Evolutionary conservation across 37 sponge, comb jelly and placozoan genomes (phyloP).

Genomic region (Oscarella lobularis): DNA sequence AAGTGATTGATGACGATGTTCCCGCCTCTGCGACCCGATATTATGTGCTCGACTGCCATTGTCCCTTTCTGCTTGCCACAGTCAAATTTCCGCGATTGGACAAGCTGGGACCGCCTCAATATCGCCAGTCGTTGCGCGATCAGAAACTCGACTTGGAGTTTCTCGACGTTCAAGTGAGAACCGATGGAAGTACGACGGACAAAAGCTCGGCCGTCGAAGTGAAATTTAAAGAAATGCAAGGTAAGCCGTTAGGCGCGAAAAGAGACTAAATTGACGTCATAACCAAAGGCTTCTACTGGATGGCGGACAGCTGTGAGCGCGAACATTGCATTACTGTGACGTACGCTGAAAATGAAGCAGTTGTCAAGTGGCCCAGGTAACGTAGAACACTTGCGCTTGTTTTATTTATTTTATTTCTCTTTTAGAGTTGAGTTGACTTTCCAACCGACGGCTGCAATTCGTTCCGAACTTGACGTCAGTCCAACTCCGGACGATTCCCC

Average conservation of each 20-base stretch:
- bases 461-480: neutral
- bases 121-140: neutral
- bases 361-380: too few relatives aligned
- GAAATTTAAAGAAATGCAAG: neutral
- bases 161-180: neutral
- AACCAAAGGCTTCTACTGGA: too few relatives aligned
- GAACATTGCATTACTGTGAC: too few relatives aligned
- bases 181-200: neutral
- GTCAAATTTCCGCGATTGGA: neutral
- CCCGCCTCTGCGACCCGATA: neutral
- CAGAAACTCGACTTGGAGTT: neutral
- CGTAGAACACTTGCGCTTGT: too few relatives aligned
- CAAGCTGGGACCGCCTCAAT: neutral
- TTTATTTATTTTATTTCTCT: too few relatives aligned
- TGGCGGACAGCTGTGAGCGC: too few relatives aligned
- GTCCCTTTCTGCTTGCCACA: neutral
- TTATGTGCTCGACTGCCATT: neutral
- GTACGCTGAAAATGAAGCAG: too few relatives aligned
- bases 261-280: too few relatives aligned
- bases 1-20: neutral
- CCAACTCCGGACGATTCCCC: neutral
- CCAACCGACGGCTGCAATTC: neutral
- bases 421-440: neutral
- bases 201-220: neutral
- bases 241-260: too few relatives aligned